Evolutionary conservation across 1,140 invertebrate genomes (phyloP), one percentile per base, ranked within the genome.

Genomic region (Drosophila prosaltans): DNA sequence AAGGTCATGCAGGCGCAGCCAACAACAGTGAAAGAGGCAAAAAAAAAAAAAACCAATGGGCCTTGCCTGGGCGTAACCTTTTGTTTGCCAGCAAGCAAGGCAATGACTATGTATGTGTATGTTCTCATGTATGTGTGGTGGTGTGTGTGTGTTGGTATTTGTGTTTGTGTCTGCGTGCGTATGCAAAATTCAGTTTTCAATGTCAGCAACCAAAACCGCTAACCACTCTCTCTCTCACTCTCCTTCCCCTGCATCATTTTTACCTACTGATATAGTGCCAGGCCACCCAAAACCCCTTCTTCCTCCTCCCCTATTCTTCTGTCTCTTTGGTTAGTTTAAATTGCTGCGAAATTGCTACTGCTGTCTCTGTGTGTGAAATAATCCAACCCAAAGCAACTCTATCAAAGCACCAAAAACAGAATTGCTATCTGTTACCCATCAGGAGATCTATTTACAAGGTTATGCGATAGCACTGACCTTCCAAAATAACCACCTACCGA

Each of bases 151-250:
- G 28, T 21, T 11, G 59, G 55, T 72, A 39, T 41, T 48, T 63
- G 51, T 54, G 40, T 60, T 39, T 70, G 41, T 66, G 48, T 43
- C 36, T 65, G 74, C 32, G 59, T 79, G 78, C 71, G 82, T 86
- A 69, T 79, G 71, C 48, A 55, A 79, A 81, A 68, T 85, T 79
- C 71, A 64, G 67, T 77, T 86, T 88, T 88, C 80, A 88, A 88
- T 89, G 83, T 80, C 83, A 89, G 76, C 62, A 64, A 48, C 72
- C 58, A 55, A 72, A 81, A 70, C 74, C 81, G 58, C 65, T 66
- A 36, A 62, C 39, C 54, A 36, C n/a, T 26, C 21, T 9, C 16
- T 16, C 16, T 16, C 16, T 16, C 16, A 16, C 16, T 16, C 16
- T 16, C 16, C 16, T 51, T 21, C 24, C 39, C 5, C 45, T 10